Evolutionary conservation across 2,113 vertebrate genomes (phyloP).

Genomic region (Dicentrarchus labrax): DNA sequence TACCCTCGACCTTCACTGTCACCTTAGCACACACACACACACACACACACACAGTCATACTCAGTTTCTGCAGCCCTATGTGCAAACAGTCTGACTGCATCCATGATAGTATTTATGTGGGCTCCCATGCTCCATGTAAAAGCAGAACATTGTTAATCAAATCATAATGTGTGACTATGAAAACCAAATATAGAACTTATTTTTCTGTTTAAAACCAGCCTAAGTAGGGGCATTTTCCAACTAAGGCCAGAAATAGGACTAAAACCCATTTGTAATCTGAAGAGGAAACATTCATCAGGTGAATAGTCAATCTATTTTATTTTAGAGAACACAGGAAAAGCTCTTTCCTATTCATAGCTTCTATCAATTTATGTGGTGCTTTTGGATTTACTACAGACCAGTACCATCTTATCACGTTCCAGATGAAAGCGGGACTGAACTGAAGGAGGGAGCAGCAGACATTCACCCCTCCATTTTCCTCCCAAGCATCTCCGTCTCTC

Average conservation of each 20-base stretch:
- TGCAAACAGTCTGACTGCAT: slow-evolving; percentile 5
- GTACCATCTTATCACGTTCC: too few relatives aligned
- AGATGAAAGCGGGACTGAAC: too few relatives aligned
- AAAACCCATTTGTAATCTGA: not conserved
- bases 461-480: too few relatives aligned
- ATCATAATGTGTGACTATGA: not conserved
- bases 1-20: slow-evolving; percentile 25
- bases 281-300: not conserved
- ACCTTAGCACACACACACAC: slow-evolving; percentile 6
- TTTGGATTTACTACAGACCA: too few relatives aligned
- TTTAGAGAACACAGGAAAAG: too few relatives aligned
- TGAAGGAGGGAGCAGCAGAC: too few relatives aligned
- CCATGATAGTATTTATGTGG: not conserved
- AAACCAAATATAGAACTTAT: not conserved
- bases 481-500: too few relatives aligned
- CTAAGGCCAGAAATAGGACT: not conserved
- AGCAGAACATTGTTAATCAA: not conserved
- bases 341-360: too few relatives aligned
- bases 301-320: too few relatives aligned
- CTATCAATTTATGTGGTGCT: too few relatives aligned
- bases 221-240: not conserved
- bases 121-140: not conserved
- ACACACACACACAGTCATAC: not conserved
- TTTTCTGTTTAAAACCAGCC: not conserved
- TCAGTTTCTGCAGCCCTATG: not conserved